Evolutionary conservation across 2,797 vertebrate genomes (phyloP), one percentile per base, ranked within the genome.

Genomic region (Trichosurus vulpecula): DNA sequence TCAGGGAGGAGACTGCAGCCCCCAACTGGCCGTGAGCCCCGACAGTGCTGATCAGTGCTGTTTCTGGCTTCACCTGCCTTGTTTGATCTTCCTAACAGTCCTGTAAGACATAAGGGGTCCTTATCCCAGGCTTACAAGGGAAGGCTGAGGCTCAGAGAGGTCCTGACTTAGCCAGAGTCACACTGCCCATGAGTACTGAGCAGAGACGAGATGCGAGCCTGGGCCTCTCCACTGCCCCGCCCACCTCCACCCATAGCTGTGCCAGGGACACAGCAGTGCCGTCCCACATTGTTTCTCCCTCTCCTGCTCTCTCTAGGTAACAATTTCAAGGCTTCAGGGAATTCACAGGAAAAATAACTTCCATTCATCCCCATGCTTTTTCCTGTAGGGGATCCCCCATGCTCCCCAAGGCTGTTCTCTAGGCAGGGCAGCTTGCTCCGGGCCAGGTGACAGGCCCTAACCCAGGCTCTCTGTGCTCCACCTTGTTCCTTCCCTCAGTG

Each of bases 241-340:
- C 61, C 61, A n/a, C 61, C 6, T 41, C 35, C 30, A 58, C 12
- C 57, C 30, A 31, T 31, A 57, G 10, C 11, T 58, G 30, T 58
- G 57, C 57, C 57, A 58, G 30, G 30, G 27, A 57, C 57, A 0
- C 2, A 1, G 58, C 31, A 35, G 13, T 5, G 4, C 58, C 13
- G 1, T 35, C 58, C 31, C 31, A 0, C 58, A 5, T 35, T 35
- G 10, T 61, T 31, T 9, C 12, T 87, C 19, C 90, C 61, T 53
- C 58, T 92, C 27, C 22, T 56, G 92, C 41, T 90, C 90, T 52
- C 58, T 89, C 47, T 55, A 57, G 53, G 81, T n/a, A 81, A 81
- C 6, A 56, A 92, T 74, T 66, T 91, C 92, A 47, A 58, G 54
- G 52, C 94, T 92, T 93, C 90, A 41, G 92, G 47, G 55, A 93